phyloP scores from a whole-genome alignment of 2,888 invertebrate genomes.

The Punctoribates punctum region DNA sequence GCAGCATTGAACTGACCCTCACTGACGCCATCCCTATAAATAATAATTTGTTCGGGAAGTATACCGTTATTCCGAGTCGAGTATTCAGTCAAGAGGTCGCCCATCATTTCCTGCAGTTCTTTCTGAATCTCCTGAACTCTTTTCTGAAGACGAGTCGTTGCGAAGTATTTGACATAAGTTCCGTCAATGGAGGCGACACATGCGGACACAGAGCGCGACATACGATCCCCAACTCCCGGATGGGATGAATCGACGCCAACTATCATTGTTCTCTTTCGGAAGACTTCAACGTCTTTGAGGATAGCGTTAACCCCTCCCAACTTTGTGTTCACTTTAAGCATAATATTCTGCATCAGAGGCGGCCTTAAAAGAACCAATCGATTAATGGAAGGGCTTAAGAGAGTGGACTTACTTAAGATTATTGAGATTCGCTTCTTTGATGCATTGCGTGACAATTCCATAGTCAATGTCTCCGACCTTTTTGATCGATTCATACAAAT shows the following conservation, averaged over 20 bases:
- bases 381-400: not conserved
- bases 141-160: constrained; percentile 71
- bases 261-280: constrained; percentile 58
- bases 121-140: constrained; percentile 68
- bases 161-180: constrained; percentile 53
- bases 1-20: constrained; percentile 56
- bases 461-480: constrained; percentile 52
- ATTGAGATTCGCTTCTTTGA: constrained; percentile 51
- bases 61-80: not conserved
- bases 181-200: constrained; percentile 52
- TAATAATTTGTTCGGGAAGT: constrained; percentile 60
- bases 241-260: constrained; percentile 90
- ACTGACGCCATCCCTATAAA: constrained; percentile 75
- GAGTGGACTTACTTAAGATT: not conserved
- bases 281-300: constrained; percentile 49
- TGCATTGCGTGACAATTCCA: constrained; percentile 57
- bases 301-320: constrained; percentile 60
- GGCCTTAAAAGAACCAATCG: constrained; percentile 7
- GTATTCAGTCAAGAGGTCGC: constrained; percentile 36
- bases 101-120: constrained; percentile 64
- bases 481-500: constrained; percentile 25
- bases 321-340: constrained; percentile 66
- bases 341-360: constrained; percentile 49
- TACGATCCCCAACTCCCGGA: constrained; percentile 59
- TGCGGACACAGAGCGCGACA: constrained; percentile 44